phyloP scores from a whole-genome alignment of 2,888 invertebrate genomes.

The Ochropleura plecta region DNA sequence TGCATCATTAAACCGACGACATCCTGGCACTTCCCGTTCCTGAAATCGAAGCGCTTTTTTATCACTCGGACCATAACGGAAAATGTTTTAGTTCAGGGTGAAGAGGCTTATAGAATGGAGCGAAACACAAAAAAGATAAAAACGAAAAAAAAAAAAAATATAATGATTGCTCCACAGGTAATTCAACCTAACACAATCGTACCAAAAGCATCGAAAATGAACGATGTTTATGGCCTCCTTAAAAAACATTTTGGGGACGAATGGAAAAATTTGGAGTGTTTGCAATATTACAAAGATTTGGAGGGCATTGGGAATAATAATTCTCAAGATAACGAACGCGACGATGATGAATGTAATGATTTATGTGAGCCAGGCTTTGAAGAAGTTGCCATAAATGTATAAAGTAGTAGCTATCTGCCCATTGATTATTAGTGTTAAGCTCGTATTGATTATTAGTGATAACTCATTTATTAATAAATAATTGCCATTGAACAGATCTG shows the following conservation, averaged over 20 bases:
- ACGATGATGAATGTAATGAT: too few species aligned
- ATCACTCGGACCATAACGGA: background rate
- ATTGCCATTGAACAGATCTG: too few species aligned
- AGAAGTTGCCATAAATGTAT: too few species aligned
- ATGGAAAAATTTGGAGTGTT: slow-evolving; percentile 8
- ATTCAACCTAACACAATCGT: background rate
- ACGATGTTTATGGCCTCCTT: background rate
- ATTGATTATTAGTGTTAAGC: too few species aligned
- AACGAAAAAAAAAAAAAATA: background rate
- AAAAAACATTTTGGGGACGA: background rate
- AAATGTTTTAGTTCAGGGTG: background rate
- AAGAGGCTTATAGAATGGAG: background rate
- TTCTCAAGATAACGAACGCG: too few species aligned
- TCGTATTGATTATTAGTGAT: too few species aligned
- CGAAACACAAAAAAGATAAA: background rate
- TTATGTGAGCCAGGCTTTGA: too few species aligned
- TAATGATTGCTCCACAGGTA: background rate
- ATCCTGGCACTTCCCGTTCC: background rate
- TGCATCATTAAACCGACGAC: background rate
- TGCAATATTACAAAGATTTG: too few species aligned
- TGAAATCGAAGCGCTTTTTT: background rate
- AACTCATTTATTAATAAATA: too few species aligned
- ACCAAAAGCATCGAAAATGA: background rate
- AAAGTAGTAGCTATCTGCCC: too few species aligned
- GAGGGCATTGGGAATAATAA: too few species aligned